phyloP scores from a whole-genome alignment of 1,140 invertebrate genomes.

The Reticulitermes speratus region DNA sequence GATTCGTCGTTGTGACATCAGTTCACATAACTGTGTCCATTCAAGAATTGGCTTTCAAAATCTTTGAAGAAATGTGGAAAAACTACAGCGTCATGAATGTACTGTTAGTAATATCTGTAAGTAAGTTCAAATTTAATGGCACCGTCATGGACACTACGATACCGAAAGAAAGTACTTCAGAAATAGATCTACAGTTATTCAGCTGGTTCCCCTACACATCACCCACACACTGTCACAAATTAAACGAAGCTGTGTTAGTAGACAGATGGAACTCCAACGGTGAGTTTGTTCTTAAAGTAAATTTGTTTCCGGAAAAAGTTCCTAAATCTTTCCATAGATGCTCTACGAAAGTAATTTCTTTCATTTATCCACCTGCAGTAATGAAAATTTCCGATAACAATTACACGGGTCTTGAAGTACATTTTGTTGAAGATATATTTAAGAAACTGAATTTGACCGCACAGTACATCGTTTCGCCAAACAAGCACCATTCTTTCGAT shows the following conservation, averaged over 20 bases:
- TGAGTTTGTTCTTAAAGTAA: not conserved
- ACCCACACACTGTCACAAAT: not conserved
- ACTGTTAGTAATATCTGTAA: not conserved
- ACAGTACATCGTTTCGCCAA: not conserved
- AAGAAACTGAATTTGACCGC: not conserved
- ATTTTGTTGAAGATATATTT: not conserved
- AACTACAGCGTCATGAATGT: not conserved
- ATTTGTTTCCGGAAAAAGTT: not conserved
- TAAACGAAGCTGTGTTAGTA: not conserved
- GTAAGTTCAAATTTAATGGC: not conserved
- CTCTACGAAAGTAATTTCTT: not conserved
- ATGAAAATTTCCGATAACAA: not conserved
- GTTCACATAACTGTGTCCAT: not conserved
- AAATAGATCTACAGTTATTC: not conserved
- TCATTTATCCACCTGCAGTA: not conserved
- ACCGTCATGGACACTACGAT: too few relatives aligned
- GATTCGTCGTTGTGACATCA: not conserved
- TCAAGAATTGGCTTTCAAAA: not conserved
- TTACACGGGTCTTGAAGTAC: not conserved
- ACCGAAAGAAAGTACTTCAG: too few relatives aligned
- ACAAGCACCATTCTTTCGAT: rapidly evolving
- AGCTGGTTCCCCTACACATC: not conserved
- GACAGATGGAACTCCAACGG: not conserved
- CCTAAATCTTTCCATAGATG: not conserved
- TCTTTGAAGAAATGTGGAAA: not conserved